Conservation (phyloP, 2,797 vertebrate species). For the Sebastiscus tertius region DNA sequence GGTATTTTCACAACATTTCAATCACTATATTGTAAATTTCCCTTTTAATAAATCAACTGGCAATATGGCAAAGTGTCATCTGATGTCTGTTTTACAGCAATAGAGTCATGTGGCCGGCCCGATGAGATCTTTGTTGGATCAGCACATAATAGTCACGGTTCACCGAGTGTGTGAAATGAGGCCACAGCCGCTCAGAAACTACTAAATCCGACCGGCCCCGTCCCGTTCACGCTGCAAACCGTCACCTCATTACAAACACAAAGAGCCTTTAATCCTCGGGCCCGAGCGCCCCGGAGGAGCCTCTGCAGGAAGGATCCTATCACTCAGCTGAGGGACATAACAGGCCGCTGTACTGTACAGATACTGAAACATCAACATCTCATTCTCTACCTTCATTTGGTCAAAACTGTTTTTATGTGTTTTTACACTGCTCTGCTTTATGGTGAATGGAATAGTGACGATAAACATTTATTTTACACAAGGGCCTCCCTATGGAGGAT, state of each 20-base stretch:
- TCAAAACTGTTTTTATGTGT: background rate
- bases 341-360: background rate
- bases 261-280: slow-evolving; percentile 37
- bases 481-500: background rate
- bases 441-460: background rate
- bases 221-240: slow-evolving; percentile 17
- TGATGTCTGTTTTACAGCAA: slow-evolving; percentile 28
- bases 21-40: slow-evolving; percentile 9
- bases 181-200: slow-evolving; percentile 40
- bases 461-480: background rate
- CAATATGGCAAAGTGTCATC: background rate
- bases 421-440: background rate
- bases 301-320: background rate
- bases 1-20: slow-evolving; percentile 29
- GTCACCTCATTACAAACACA: slow-evolving; percentile 41
- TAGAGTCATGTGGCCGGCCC: background rate
- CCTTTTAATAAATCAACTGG: slow-evolving; percentile 50
- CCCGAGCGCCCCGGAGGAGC: background rate
- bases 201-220: slow-evolving; percentile 6
- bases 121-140: slow-evolving; percentile 54
- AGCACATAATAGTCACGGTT: slow-evolving; percentile 55
- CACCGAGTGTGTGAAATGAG: slow-evolving; percentile 65
- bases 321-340: background rate
- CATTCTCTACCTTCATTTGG: background rate
- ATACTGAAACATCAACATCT: background rate